Evolutionary conservation across 2,797 vertebrate genomes (phyloP), one percentile per base, ranked within the genome.

Genomic region (Pagetopsis macropterus): DNA sequence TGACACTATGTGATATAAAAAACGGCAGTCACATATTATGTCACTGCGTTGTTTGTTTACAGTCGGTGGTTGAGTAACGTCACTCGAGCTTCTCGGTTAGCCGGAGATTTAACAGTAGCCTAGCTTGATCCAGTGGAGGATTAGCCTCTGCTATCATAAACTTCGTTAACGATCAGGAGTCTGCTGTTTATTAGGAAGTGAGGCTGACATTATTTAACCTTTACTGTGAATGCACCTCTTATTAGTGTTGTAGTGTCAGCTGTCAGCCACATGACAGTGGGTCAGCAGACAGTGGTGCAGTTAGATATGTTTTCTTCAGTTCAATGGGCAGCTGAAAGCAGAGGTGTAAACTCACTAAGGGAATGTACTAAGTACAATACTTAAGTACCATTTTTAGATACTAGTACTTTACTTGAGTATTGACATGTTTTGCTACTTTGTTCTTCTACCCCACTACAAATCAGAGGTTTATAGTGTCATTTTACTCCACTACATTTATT

Each of bases 141-240:
- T 89, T 82, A 85, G 63, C 73, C 6, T 31, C 10, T 17, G 65
- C 49, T 33, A 40, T 66, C 45, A 58, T 33, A 70, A 76, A 31
- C 62, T 62, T 49, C 63, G 27, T 49, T 68, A 68, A 55, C 12
- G 11, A 13, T n/a, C 31, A 75, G 61, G 9, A 57, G 13, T 23
- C 16, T 63, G 27, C 14, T 41, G 21, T 45, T 63, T 61, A 19
- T 37, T 9, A 27, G 68, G 72, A 78, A 78, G 61, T 37, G 63
- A 64, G 19, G 44, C 11, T 21, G 69, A 61, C 51, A 44, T 9
- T 0, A 37, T 56, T 46, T 61, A 49, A 51, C 13, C 5, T 4
- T 17, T n/a, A 7, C 31, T 51, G 43, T 46, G 41, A 46, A 37
- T 7, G 13, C n/a, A 14, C 14, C 21, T 4, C 3, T 52, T 9